A percentile compares a stretch with the other conserved stretches of the same genome.
phyloP scores from a whole-genome alignment of 1,140 invertebrate genomes.

The Drosophila mojavensis region DNA sequence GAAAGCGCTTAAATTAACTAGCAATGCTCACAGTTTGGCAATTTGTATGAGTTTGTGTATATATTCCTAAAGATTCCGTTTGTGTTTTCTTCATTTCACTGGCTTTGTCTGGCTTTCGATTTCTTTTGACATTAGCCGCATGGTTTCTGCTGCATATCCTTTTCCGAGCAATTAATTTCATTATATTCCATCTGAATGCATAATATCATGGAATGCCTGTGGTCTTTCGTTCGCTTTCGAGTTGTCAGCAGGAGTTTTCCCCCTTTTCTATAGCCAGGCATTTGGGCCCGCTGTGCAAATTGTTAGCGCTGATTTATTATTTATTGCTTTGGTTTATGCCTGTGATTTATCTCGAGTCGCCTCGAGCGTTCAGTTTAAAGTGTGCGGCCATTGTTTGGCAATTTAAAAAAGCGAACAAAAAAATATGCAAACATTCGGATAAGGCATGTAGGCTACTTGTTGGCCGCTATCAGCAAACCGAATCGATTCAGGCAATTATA shows the following conservation, averaged over 20 bases:
- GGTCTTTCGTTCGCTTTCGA: constrained; percentile 35
- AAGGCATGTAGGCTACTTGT: constrained; percentile 6
- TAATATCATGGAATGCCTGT: constrained; percentile 56
- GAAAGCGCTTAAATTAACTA: constrained; percentile 6
- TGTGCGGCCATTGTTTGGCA: constrained; percentile 43
- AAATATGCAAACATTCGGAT: constrained; percentile 4
- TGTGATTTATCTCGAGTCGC: constrained; percentile 65
- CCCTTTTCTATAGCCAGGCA: background rate
- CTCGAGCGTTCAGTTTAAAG: constrained; percentile 34
- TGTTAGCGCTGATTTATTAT: constrained; percentile 76
- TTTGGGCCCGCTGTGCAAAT: constrained; percentile 60
- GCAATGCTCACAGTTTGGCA: background rate
- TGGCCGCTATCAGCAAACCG: constrained; percentile 39
- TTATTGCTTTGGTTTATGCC: constrained; percentile 71
- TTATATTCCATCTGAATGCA: constrained; percentile 65
- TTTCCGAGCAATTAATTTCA: constrained; percentile 73
- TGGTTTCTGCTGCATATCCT: constrained; percentile 42
- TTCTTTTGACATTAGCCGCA: constrained; percentile 21
- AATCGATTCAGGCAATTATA: constrained; percentile 62
- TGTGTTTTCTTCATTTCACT: background rate
- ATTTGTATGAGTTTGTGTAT: background rate
- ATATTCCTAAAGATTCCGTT: background rate
- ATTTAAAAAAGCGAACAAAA: constrained; percentile 25
- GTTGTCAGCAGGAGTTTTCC: constrained; percentile 49
- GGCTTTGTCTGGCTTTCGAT: background rate